Evolutionary conservation across 1,140 invertebrate genomes (phyloP), one percentile per base, ranked within the genome.

Genomic region (Drosophila parvula): DNA sequence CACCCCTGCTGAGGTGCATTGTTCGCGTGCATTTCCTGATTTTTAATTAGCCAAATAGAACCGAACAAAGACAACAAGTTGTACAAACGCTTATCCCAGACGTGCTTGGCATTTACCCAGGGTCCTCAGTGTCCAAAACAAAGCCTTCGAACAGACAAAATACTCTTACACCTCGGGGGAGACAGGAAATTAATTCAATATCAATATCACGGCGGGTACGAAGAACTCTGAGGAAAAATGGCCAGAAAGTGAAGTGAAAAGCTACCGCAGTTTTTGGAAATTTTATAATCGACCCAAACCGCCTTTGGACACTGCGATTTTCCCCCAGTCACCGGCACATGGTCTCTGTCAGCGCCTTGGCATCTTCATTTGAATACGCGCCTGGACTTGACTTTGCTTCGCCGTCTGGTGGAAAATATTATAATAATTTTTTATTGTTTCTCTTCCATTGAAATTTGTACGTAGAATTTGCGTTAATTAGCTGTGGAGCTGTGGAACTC

Each of bases 41-140:
- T 79, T 82, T 82, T 79, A 83, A 82, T 82, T 83, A 83, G 75
- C 69, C 79, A 75, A 83, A 71, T 57, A 78, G 28, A 70, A 48
- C 8, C 18, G 8, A 41, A 71, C 68, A 71, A 58, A 58, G 68
- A 40, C 50, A 58, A 58, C 28, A 47, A 38, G 30, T 64, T 71
- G 56, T 51, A 41, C 74, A 77, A 70, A 78, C 16, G 50, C 71
- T 45, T 45, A 43, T 36, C 28, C 36, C 28, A 18, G 50, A 81
- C 78, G 78, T 80, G 79, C 71, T 58, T 40, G 56, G 79, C 59
- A 34, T 65, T 16, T 16, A 5, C 5, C n/a, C 34, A 27, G 60
- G 60, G 60, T 64, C 53, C 61, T 56, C 50, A 38, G 10, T 30
- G 43, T 47, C 34, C 10, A 12, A 9, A 44, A 45, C 14, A 56